phyloP scores from a whole-genome alignment of 2,888 invertebrate species.

The Polylopha cassiicola region DNA sequence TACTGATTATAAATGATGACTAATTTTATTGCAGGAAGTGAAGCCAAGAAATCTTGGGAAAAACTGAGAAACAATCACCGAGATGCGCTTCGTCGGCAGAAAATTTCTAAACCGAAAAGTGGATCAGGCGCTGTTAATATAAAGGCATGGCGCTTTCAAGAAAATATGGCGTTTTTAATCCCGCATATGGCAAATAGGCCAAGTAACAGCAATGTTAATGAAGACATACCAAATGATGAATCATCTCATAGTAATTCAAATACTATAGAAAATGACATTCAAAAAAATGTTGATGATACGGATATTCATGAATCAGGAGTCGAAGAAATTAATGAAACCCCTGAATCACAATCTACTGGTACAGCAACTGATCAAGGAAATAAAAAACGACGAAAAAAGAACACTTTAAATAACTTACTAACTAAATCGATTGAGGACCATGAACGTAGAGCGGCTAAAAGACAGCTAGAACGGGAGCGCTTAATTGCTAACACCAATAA shows the following conservation, averaged over 20 bases:
- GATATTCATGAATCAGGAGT: conserved; percentile 11
- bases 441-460: conserved; percentile 10
- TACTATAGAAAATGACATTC: conserved; percentile 18
- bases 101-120: conserved; percentile 5
- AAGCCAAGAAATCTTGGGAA: conserved; percentile 13
- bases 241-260: conserved; percentile 16
- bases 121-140: conserved; percentile 12
- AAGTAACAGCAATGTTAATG: conserved; percentile 15
- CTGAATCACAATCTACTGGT: conserved; percentile 7
- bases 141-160: conserved; percentile 14
- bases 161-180: conserved; percentile 17
- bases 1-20: conserved; percentile 10
- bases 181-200: conserved; percentile 15
- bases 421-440: conserved; percentile 14
- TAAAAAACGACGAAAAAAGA: conserved; percentile 17
- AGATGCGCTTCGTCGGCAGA: conserved; percentile 12
- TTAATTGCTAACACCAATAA: conserved; percentile 13
- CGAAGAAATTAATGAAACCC: conserved; percentile 10
- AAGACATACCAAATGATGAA: conserved; percentile 12
- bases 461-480: conserved; percentile 18
- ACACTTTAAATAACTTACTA: conserved; percentile 12
- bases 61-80: conserved; percentile 15
- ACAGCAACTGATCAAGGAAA: conserved; percentile 17
- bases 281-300: conserved; percentile 10
- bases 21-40: conserved; percentile 14